Percentiles rank a stretch among this genome's conserved stretches.
Conservation (phyloP, 2,797 vertebrate species). For the Cossypha heuglini region DNA sequence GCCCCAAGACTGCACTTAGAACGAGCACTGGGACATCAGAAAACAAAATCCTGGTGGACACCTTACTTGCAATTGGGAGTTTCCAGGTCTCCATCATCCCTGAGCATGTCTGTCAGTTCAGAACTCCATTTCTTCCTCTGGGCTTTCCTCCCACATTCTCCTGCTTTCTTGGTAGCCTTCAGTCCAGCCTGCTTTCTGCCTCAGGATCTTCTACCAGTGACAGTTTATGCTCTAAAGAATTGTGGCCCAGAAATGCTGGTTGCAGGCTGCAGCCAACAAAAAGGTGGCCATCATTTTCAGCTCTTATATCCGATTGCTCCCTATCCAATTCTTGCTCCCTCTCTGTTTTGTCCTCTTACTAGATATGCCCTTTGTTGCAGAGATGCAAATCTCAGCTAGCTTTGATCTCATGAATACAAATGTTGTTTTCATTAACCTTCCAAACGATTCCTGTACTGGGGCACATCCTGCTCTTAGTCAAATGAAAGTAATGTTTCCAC, state of each 20-base stretch:
- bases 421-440: slow-evolving; percentile 47
- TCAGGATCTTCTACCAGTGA: not conserved
- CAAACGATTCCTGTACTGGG: not conserved
- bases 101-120: not conserved
- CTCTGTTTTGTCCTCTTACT: not conserved
- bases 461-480: slow-evolving; percentile 5
- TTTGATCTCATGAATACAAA: slow-evolving; percentile 58
- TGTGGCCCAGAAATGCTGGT: not conserved
- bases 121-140: not conserved
- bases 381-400: slow-evolving; percentile 35
- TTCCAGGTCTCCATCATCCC: not conserved
- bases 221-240: not conserved
- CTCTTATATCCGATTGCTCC: not conserved
- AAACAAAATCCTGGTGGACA: not conserved
- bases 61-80: not conserved
- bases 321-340: not conserved
- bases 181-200: not conserved
- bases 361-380: not conserved
- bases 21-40: not conserved
- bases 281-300: not conserved
- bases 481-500: slow-evolving; percentile 5
- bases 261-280: not conserved
- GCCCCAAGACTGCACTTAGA: not conserved
- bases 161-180: not conserved
- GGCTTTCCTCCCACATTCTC: not conserved